Base-by-base conservation (phyloP, 2,113 vertebrate species). In the Platycercus adscitus region DNA sequence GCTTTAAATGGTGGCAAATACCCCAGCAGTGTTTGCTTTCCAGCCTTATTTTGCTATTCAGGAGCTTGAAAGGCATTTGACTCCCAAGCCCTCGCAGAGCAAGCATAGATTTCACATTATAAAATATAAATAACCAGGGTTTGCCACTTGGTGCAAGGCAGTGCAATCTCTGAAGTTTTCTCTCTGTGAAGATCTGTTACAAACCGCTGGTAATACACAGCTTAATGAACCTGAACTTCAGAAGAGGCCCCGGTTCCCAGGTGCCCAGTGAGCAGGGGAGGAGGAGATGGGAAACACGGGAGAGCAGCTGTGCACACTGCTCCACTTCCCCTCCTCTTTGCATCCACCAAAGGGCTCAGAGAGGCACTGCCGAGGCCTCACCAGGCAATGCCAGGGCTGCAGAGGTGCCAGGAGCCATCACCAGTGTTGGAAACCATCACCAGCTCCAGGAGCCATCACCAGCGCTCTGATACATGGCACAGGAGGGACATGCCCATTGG, bases 11-110 rank as follows among this genome's bases (percentile, higher is more conserved):
- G 73, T 70, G 75, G 82, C 70, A 86, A 94, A 88, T 23, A 39
- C 87, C 88, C 76, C 80, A 41, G 93, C 17, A 3, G 72, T 37
- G 80, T 47, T 93, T 55, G 50, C 90, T 95, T 95, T 90, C 92
- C 86, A 86, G 95, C 80, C 86, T 71, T 92, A 20, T 78, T 96
- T 96, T 93, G 82, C 86, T 88, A 61, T 88, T 94, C 95, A 84
- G 76, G 86, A 97, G 64, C 92, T 86, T 83, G 90, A 94, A 94
- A 88, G 82, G 43, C 80, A 84, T 25, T 19, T 39, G 44, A 43
- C 90, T 90, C 66, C 76, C 69, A 37, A 84, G 90, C 76, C 82
- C 86, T 83, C 15, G 2, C 39, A 63, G 55, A 93, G 88, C 90
- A 78, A 88, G 92, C 93, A 56, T 35, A 89, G 93, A 88, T 90